A percentile compares a stretch with the other conserved stretches of the same genome.
Evolutionary conservation across 2,797 vertebrate genomes (phyloP).

Genomic region (Cyclopterus lumpus): DNA sequence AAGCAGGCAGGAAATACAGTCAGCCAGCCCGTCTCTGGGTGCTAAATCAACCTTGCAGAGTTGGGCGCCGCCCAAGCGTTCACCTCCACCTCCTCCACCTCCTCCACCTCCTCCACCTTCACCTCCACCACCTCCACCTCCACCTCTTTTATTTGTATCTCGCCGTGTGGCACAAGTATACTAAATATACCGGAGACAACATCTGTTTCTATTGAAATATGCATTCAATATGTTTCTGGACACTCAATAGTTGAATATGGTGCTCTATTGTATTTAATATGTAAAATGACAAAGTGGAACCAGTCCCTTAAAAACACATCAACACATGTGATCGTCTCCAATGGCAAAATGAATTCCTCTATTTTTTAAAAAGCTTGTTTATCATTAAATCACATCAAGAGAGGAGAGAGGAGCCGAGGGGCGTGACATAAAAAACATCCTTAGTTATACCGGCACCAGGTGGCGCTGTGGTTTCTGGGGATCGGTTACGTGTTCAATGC

Average conservation of each 20-base stretch:
- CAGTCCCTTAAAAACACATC: too few species aligned
- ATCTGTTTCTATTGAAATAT: too few species aligned
- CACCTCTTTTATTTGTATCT: too few species aligned
- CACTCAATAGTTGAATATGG: too few species aligned
- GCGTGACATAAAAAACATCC: not conserved
- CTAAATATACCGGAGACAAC: too few species aligned
- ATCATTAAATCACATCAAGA: slow-evolving; percentile 17
- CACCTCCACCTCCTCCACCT: not conserved
- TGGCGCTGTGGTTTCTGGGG: not conserved
- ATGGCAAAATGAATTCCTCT: too few species aligned
- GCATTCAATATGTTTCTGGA: too few species aligned
- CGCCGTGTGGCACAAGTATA: not conserved
- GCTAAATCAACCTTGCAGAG: slow-evolving; percentile 13
- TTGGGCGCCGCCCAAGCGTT: not conserved
- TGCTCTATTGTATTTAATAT: too few species aligned
- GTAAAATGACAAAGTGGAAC: too few species aligned
- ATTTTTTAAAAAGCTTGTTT: slow-evolving; percentile 39
- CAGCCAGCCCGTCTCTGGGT: slow-evolving; percentile 16
- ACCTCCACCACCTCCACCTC: too few species aligned
- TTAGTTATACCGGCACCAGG: not conserved
- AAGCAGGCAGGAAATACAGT: slow-evolving; percentile 49
- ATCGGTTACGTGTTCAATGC: not conserved
- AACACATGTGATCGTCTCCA: too few species aligned
- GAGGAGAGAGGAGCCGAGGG: not conserved
- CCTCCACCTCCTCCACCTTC: too few species aligned